These are phyloP conservation scores for Drosophila maculinotata DNA, from an alignment of 2,888 invertebrate genomes.

Conservation along the genomic window DNA sequence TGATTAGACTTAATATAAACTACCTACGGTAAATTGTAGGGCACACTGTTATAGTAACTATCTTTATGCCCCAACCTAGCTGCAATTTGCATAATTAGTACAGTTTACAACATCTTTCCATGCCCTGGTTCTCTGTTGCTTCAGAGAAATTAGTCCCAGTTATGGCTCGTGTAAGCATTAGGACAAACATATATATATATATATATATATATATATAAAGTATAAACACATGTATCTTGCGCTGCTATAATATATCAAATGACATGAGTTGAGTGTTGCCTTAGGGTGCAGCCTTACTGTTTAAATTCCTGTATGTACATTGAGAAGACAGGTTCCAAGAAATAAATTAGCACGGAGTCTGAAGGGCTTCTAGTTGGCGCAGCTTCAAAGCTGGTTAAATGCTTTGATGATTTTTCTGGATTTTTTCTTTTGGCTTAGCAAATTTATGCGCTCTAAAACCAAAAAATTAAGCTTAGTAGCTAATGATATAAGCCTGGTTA, in stretches of 20 bases:
- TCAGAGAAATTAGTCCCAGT: slow-evolving; percentile 41
- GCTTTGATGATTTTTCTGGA: slow-evolving; percentile 20
- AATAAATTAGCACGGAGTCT: background rate
- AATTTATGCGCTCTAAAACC: background rate
- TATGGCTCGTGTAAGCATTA: slow-evolving; percentile 20
- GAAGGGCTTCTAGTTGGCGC: background rate
- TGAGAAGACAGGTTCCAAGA: slow-evolving; percentile 9
- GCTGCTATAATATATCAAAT: slow-evolving; percentile 23
- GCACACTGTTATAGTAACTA: slow-evolving; percentile 17
- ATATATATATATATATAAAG: too few relatives aligned
- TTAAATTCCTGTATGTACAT: background rate
- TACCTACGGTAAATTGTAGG: slow-evolving; percentile 39
- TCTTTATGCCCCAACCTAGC: slow-evolving; percentile 1
- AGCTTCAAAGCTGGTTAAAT: slow-evolving; percentile 8
- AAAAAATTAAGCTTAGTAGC: slow-evolving; percentile 17
- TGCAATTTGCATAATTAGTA: slow-evolving; percentile 59
- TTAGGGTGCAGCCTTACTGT: background rate
- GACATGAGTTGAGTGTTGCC: slow-evolving; percentile 1
- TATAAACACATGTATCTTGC: slow-evolving; percentile 16
- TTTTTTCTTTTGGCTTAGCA: background rate
- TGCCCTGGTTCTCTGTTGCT: slow-evolving; percentile 10
- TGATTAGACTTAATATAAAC: slow-evolving; percentile 15
- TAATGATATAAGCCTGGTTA: slow-evolving; percentile 13
- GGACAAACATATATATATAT: background rate
- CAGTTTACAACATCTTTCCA: slow-evolving; percentile 28